These are phyloP conservation scores for Mesodorylaimus sp. DNA, from an alignment of 2,888 invertebrate genomes.

Conservation along the genomic window DNA sequence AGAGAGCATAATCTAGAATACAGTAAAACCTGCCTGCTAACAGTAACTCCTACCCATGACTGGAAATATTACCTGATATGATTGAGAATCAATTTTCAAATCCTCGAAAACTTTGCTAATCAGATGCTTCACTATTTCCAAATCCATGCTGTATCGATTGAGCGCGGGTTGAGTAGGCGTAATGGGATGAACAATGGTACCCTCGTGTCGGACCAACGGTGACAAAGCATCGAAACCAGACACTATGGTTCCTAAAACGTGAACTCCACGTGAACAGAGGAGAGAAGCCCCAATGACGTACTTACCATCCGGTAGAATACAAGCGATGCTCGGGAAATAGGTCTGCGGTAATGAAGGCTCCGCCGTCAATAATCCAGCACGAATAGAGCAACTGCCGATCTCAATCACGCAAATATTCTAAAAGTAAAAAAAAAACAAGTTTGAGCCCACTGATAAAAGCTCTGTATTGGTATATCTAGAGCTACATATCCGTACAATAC, in stretches of 20 bases:
- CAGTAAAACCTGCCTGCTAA: neutral
- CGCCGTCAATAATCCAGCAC: slow-evolving; percentile 38
- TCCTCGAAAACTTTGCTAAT: slow-evolving; percentile 38
- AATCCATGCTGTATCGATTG: slow-evolving; percentile 35
- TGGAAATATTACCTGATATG: slow-evolving; percentile 33
- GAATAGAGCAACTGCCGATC: slow-evolving; percentile 40
- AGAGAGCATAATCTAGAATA: slow-evolving; percentile 20
- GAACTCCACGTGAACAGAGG: neutral
- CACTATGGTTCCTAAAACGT: slow-evolving; percentile 24
- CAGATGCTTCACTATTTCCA: slow-evolving; percentile 35
- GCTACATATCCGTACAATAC: neutral
- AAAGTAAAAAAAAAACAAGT: slow-evolving; percentile 15
- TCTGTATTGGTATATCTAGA: neutral
- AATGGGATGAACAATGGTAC: slow-evolving; percentile 33
- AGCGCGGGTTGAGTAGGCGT: slow-evolving; percentile 36
- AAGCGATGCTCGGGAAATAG: slow-evolving; percentile 39
- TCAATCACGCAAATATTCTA: slow-evolving; percentile 41
- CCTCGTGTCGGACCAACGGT: slow-evolving; percentile 32
- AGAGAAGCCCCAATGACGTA: neutral
- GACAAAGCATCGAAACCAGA: slow-evolving; percentile 36
- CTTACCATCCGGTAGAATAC: slow-evolving; percentile 16
- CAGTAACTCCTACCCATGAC: too few species aligned
- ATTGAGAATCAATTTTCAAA: slow-evolving; percentile 35
- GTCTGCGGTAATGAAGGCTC: slow-evolving; percentile 38
- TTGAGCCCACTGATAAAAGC: too few species aligned